A percentile compares a stretch with the other conserved stretches of the same genome.
phyloP scores from a whole-genome alignment of 2,113 vertebrate species.

The Ardeotis arabs region DNA sequence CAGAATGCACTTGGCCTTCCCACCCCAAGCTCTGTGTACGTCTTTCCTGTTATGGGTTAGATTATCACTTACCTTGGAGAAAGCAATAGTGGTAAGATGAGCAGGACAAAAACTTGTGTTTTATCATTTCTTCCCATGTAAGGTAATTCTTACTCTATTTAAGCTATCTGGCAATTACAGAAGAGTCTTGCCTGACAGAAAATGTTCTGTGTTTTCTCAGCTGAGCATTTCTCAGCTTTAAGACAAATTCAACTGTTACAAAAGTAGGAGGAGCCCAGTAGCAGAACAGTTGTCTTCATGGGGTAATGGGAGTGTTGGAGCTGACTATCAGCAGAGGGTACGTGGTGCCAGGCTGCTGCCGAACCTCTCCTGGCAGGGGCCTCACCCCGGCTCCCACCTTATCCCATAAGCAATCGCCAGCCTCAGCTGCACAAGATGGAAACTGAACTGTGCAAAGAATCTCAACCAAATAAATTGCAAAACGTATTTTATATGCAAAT shows the following conservation, averaged over 20 bases:
- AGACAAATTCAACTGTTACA: not conserved
- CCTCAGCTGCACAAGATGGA: not conserved
- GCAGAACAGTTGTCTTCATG: accelerated
- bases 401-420: accelerated
- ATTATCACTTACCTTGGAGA: not conserved
- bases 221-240: not conserved
- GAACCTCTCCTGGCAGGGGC: not conserved
- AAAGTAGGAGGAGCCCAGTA: not conserved
- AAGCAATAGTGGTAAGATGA: not conserved
- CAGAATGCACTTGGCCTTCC: not conserved
- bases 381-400: not conserved
- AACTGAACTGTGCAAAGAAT: not conserved
- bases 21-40: not conserved
- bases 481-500: slow-evolving; percentile 33
- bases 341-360: accelerated
- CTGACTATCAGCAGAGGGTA: accelerated
- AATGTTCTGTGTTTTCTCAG: not conserved
- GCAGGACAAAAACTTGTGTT: not conserved
- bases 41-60: not conserved
- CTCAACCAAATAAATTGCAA: not conserved
- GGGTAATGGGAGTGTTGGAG: not conserved
- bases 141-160: not conserved
- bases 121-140: not conserved
- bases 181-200: not conserved
- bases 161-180: not conserved